These are phyloP conservation scores for Pseudolaguvia tuberculata DNA, from an alignment of 2,113 vertebrate genomes.

Conservation along the genomic window DNA sequence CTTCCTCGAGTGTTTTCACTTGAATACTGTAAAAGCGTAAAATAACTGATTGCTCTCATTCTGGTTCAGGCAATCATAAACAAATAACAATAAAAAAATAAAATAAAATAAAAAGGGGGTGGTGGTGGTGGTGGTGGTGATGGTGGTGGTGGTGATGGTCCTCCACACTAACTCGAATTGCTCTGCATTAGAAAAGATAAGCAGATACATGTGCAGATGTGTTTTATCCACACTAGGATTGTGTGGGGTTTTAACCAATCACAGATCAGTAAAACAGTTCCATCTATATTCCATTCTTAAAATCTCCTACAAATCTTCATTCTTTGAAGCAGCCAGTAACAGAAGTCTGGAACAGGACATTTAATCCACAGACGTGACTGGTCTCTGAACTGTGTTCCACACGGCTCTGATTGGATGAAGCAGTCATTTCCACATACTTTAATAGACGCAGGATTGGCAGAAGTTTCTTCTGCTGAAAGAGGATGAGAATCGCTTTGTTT, in stretches of 20 bases:
- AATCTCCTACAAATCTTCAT: conserved; percentile 60
- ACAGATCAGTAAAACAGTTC: conserved; percentile 57
- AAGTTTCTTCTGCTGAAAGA: conserved; percentile 76
- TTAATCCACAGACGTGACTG: conserved; percentile 45
- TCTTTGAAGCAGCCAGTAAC: conserved; percentile 81
- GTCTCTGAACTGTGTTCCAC: conserved; percentile 53
- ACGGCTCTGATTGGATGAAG: conserved; percentile 56
- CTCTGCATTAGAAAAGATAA: conserved; percentile 62
- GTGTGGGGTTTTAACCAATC: conserved; percentile 65
- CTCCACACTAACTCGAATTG: conserved; percentile 69
- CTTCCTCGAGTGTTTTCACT: conserved; percentile 66
- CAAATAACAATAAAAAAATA: too few relatives aligned
- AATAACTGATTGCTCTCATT: conserved; percentile 59
- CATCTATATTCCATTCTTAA: conserved; percentile 57
- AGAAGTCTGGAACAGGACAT: conserved; percentile 74
- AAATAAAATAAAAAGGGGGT: conserved; percentile 43
- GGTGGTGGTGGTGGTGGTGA: conserved; percentile 53
- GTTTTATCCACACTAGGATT: conserved; percentile 51
- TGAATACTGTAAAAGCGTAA: conserved; percentile 83
- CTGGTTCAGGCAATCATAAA: conserved; percentile 58
- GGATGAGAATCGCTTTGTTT: conserved; percentile 91
- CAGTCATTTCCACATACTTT: conserved; percentile 45
- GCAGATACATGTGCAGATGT: conserved; percentile 58
- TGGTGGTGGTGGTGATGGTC: conserved; percentile 56
- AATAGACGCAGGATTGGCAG: conserved; percentile 52